Evolutionary conservation across 2,888 invertebrate species (phyloP).

Genomic region (Sinelater perroti): DNA sequence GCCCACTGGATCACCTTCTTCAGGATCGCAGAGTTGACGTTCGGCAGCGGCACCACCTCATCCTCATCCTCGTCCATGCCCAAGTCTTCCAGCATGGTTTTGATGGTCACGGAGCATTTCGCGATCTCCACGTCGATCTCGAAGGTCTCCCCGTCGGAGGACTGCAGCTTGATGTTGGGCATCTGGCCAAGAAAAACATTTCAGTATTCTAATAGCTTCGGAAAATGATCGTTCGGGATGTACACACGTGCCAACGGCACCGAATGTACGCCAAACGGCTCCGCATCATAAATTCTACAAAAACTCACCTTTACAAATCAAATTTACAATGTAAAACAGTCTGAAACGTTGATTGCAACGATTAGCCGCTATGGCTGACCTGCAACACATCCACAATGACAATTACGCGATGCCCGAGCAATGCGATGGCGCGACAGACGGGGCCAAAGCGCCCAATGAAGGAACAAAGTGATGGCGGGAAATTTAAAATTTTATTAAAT

Average conservation of each 20-base stretch:
- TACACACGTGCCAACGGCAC: too few relatives aligned
- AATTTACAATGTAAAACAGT: too few relatives aligned
- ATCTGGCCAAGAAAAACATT: constrained; percentile 65
- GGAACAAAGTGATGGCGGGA: too few relatives aligned
- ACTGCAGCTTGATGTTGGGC: constrained; percentile 94
- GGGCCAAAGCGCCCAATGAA: too few relatives aligned
- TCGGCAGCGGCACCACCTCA: constrained; percentile 94
- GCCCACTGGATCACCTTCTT: constrained; percentile 95
- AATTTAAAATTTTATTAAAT: too few relatives aligned
- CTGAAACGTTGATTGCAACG: too few relatives aligned
- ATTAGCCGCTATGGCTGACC: constrained; percentile 12
- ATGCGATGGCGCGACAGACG: too few relatives aligned
- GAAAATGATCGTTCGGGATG: too few relatives aligned
- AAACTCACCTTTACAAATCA: background rate
- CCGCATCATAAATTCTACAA: background rate
- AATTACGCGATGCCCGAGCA: too few relatives aligned
- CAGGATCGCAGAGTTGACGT: constrained; percentile 96
- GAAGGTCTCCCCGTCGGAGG: constrained; percentile 94
- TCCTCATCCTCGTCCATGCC: constrained; percentile 93
- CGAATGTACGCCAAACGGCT: too few relatives aligned
- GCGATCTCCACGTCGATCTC: constrained; percentile 97
- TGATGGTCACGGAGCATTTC: constrained; percentile 96
- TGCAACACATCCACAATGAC: too few relatives aligned
- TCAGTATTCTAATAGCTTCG: background rate
- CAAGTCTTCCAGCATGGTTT: constrained; percentile 96